Conservation (phyloP, 2,797 vertebrate genomes). For the Centroberyx gerrardi region DNA sequence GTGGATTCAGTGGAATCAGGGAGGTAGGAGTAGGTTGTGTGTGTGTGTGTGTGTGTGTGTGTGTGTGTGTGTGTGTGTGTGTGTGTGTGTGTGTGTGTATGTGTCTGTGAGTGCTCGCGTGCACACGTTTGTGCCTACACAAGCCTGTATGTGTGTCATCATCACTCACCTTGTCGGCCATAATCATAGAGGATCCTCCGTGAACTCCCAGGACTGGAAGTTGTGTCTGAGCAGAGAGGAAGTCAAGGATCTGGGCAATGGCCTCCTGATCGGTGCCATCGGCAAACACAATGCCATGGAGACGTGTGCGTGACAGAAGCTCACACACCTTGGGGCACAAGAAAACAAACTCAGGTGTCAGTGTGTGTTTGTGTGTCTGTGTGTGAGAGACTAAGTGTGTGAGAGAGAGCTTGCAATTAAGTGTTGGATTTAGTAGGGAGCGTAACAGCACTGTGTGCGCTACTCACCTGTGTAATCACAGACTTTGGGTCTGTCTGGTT, state of each 20-base stretch:
- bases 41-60: background rate
- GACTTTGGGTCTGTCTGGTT: slow-evolving; percentile 99
- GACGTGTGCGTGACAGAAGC: slow-evolving; percentile 94
- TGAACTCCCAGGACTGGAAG: slow-evolving; percentile 97
- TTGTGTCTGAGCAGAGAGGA: slow-evolving; percentile 97
- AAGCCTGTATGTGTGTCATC: background rate
- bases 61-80: background rate
- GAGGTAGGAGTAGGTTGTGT: slow-evolving; percentile 3
- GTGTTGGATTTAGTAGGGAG: background rate
- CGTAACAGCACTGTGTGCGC: background rate
- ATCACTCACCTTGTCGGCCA: slow-evolving; percentile 97
- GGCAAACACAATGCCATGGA: slow-evolving; percentile 97
- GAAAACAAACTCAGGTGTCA: slow-evolving; percentile 40
- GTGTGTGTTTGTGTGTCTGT: background rate
- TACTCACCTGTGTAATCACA: slow-evolving; percentile 95
- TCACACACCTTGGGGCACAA: slow-evolving; percentile 90
- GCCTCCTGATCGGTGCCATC: slow-evolving; percentile 98
- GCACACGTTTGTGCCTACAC: background rate
- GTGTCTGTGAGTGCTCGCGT: background rate
- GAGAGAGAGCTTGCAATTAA: background rate
- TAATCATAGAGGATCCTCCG: slow-evolving; percentile 98
- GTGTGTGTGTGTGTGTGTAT: background rate
- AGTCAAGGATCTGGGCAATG: slow-evolving; percentile 99
- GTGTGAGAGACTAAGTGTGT: background rate
- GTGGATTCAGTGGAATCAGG: background rate